These are phyloP conservation scores for Panthera tigris DNA, from an alignment of 2,113 vertebrate species.

Conservation along the genomic window DNA sequence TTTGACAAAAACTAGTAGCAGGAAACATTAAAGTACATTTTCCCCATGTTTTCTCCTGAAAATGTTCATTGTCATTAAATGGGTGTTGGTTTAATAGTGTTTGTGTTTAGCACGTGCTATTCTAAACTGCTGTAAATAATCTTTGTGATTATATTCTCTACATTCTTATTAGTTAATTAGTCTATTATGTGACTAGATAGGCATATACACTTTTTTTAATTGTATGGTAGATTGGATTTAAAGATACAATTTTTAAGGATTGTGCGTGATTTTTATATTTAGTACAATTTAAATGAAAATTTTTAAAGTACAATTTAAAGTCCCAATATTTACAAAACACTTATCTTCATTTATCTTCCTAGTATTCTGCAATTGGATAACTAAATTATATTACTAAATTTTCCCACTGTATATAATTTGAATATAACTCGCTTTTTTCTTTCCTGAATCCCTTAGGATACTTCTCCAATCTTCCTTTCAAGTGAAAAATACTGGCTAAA, in stretches of 20 bases:
- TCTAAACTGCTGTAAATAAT: background rate
- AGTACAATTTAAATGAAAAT: slow-evolving; percentile 15
- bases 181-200: background rate
- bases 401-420: background rate
- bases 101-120: background rate
- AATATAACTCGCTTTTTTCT: background rate
- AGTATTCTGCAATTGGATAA: background rate
- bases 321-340: background rate
- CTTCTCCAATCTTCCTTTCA: background rate
- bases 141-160: background rate
- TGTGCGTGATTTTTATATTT: background rate
- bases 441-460: background rate
- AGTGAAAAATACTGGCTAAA: background rate
- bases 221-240: background rate
- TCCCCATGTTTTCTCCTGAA: background rate
- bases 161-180: background rate
- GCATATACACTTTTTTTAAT: background rate
- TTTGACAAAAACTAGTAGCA: background rate
- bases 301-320: background rate
- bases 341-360: background rate
- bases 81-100: background rate
- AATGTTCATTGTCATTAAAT: background rate
- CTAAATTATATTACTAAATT: background rate
- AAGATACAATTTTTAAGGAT: background rate
- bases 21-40: background rate